Evolutionary conservation across 2,113 vertebrate species (phyloP).

Genomic region (Zosterops lateralis): DNA sequence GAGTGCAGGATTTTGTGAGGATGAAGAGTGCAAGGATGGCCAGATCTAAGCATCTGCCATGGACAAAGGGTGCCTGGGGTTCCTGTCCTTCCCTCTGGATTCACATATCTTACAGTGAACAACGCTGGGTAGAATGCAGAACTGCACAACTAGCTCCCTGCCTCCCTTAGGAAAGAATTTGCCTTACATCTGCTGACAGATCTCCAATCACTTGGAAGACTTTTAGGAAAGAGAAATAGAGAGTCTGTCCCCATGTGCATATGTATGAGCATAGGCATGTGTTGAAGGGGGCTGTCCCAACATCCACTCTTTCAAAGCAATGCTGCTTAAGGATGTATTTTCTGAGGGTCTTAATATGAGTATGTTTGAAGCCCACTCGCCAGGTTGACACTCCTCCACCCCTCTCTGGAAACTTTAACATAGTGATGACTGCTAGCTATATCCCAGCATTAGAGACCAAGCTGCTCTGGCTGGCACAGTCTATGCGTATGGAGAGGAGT

Average conservation of each 20-base stretch:
- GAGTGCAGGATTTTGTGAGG: background rate
- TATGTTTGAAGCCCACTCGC: background rate
- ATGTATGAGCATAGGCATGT: fast-evolving
- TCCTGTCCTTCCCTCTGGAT: background rate
- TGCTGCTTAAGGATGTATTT: background rate
- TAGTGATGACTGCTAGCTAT: background rate
- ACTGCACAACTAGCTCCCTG: background rate
- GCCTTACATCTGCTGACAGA: background rate
- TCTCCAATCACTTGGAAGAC: background rate
- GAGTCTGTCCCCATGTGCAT: background rate
- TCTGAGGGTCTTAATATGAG: background rate
- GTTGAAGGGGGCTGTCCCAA: background rate
- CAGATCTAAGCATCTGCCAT: background rate
- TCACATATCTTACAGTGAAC: background rate
- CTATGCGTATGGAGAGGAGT: fast-evolving
- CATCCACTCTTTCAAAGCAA: background rate
- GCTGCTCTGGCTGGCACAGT: background rate
- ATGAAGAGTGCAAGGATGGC: background rate
- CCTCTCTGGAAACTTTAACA: background rate
- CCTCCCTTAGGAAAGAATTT: background rate
- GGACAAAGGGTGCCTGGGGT: background rate
- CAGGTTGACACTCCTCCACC: background rate
- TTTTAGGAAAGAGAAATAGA: background rate
- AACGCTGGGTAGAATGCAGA: background rate
- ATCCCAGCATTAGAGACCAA: background rate